A percentile compares a stretch with the other conserved stretches of the same genome.
Evolutionary conservation across 1,140 invertebrate species (phyloP).

Genomic region (Pararge aegeria): DNA sequence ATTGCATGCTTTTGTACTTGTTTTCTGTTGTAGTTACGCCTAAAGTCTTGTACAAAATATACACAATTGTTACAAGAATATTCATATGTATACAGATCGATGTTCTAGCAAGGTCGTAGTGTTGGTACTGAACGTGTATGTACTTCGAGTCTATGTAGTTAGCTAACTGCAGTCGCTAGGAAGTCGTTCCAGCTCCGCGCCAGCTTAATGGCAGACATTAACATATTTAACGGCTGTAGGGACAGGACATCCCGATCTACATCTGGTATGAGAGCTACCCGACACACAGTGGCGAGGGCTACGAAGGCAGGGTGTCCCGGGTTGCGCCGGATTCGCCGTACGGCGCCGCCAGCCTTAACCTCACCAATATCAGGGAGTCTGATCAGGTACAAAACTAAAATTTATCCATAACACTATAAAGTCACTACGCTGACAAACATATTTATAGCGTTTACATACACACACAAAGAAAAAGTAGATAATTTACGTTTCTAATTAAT

Average conservation of each 20-base stretch:
- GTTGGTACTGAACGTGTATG: constrained; percentile 8
- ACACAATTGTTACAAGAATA: constrained; percentile 17
- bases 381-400: constrained; percentile 83
- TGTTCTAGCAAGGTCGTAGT: constrained; percentile 14
- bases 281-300: constrained; percentile 94
- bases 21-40: constrained; percentile 17
- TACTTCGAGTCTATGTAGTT: constrained; percentile 19
- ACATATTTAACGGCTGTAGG: constrained; percentile 80
- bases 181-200: constrained; percentile 33
- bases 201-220: constrained; percentile 34
- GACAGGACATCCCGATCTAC: constrained; percentile 96
- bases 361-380: constrained; percentile 94
- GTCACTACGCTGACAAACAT: too few relatives aligned
- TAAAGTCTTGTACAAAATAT: constrained; percentile 21
- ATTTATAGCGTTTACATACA: too few relatives aligned
- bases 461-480: too few relatives aligned
- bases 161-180: constrained; percentile 7
- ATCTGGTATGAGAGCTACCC: constrained; percentile 99
- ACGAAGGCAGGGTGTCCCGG: constrained; percentile 93
- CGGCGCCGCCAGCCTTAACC: constrained; percentile 94
- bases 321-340: constrained; percentile 92
- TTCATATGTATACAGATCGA: constrained; percentile 9
- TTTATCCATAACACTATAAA: not conserved
- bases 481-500: too few relatives aligned
- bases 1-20: constrained; percentile 27